Percentiles rank a stretch among this genome's conserved stretches.
Evolutionary conservation across 2,113 vertebrate genomes (phyloP).

Genomic region (Cricetomys ansorgei): DNA sequence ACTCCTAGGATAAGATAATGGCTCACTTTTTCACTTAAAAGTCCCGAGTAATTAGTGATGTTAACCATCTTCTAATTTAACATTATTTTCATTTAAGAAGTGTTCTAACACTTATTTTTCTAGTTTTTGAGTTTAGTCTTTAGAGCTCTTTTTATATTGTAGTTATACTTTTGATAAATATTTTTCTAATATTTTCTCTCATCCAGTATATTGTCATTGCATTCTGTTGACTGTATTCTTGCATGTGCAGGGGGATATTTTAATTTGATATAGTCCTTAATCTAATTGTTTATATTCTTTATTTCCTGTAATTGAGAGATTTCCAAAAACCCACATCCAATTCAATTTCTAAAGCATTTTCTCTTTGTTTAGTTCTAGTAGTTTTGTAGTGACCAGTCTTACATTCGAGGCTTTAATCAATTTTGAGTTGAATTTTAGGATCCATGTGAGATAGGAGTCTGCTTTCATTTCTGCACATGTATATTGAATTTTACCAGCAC

Average conservation of each 20-base stretch:
- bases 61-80: not conserved
- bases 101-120: not conserved
- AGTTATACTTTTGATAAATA: not conserved
- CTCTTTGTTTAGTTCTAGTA: not conserved
- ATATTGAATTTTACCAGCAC: not conserved
- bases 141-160: not conserved
- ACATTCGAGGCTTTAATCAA: not conserved
- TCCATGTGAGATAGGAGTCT: not conserved
- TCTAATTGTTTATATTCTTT: not conserved
- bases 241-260: not conserved
- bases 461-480: not conserved
- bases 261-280: not conserved
- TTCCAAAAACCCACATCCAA: too few species aligned
- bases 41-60: not conserved
- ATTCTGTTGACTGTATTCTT: not conserved
- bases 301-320: not conserved
- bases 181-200: not conserved
- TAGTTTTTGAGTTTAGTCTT: not conserved
- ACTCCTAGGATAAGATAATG: not conserved
- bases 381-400: not conserved
- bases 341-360: not conserved
- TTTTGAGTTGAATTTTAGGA: not conserved
- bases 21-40: not conserved
- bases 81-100: not conserved
- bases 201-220: not conserved